These are phyloP conservation scores for Alcis repandata DNA, from an alignment of 2,888 invertebrate genomes.

Conservation along the genomic window DNA sequence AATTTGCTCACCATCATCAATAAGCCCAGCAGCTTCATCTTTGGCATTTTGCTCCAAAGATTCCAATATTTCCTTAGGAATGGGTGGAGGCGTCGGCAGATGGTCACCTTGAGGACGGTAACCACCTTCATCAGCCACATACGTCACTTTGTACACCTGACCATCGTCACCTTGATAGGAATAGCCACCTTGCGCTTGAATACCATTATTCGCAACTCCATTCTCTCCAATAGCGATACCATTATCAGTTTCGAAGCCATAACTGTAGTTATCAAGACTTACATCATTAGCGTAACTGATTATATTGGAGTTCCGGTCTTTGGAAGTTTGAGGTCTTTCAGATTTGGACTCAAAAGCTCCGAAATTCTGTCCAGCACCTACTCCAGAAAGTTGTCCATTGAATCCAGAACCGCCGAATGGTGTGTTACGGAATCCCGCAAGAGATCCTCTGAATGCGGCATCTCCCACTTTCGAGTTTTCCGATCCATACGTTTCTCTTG, in stretches of 20 bases:
- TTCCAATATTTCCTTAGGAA: conserved; percentile 72
- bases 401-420: conserved; percentile 29
- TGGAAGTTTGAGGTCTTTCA: conserved; percentile 62
- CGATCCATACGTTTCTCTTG: conserved; percentile 75
- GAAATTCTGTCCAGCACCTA: conserved; percentile 26
- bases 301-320: conserved; percentile 64
- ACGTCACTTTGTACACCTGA: conserved; percentile 73
- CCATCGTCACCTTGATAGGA: conserved; percentile 78
- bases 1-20: conserved; percentile 74
- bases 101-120: conserved; percentile 73
- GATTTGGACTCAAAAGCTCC: conserved; percentile 45
- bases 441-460: conserved; percentile 69
- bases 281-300: conserved; percentile 69
- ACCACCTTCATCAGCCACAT: conserved; percentile 74
- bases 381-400: conserved; percentile 22
- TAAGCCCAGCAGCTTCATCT: conserved; percentile 74
- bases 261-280: conserved; percentile 66
- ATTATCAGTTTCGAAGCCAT: conserved; percentile 75
- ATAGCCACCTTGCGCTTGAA: conserved; percentile 72
- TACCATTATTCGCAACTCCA: conserved; percentile 67
- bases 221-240: conserved; percentile 74
- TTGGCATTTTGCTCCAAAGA: conserved; percentile 74
- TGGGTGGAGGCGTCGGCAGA: conserved; percentile 76
- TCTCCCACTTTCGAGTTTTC: conserved; percentile 77
- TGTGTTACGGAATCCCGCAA: conserved; percentile 50